Base-by-base conservation (phyloP, 2,113 vertebrate genomes). In the Phrynosoma blainvillii region DNA sequence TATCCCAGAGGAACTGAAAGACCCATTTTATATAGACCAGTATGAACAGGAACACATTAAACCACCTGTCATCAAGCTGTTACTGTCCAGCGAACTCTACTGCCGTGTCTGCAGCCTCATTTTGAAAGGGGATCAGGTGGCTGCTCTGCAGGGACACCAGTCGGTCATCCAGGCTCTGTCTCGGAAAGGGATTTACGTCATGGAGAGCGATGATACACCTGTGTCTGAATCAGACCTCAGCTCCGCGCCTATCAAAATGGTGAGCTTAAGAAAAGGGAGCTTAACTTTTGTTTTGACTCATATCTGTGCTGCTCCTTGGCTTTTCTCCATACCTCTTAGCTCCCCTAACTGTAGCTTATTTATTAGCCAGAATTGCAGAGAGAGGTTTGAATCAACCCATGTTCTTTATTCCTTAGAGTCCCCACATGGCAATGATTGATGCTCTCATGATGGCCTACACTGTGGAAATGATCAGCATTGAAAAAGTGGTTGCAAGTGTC, bases 381-480 rank as follows among this genome's bases (percentile, higher is more conserved):
- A 47, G 47, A 47, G 62, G 10, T 71, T 27, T 27, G 27, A 71
- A 71, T 71, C 32, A 21, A n/a, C 66, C 36, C 79, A 2, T 1
- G 3, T n/a, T 42, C 73, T 62, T 62, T 18, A 5, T 40, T 56
- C 4, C 25, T 54, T 82, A 99, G 99, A 98, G 98, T 36, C 97
- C 98, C 76, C 99, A 99, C 87, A 99, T 99, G 96, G 98, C 98
- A 0, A 99, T 99, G 99, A 98, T 99, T 16, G 99, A 99, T 71
- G 98, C 98, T 59, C 97, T 99, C 5, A 99, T 99, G 99, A 99
- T 99, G 98, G 98, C 98, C 86, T 99, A 99, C 95, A 99, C 99
- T 0, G 98, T 99, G 84, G 98, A 99, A 96, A 99, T 99, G 99
- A 99, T 99, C 96, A 99, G 99, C 98, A 99, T 99, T 1, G 99